These are phyloP conservation scores for Camelus dromedarius DNA, from an alignment of 2,113 vertebrate genomes.

Conservation along the genomic window DNA sequence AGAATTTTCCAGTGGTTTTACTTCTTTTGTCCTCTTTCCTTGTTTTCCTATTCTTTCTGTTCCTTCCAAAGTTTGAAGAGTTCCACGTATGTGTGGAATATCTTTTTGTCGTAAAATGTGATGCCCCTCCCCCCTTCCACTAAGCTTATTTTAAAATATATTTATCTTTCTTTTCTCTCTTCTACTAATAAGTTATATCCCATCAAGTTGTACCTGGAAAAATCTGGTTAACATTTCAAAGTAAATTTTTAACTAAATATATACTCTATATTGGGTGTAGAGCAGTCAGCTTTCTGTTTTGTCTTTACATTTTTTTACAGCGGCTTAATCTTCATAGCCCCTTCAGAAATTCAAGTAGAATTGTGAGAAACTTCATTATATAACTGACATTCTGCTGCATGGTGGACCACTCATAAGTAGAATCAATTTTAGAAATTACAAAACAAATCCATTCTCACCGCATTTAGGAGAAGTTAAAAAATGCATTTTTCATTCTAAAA, in stretches of 20 bases:
- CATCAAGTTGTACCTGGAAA: background rate
- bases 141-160: background rate
- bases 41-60: background rate
- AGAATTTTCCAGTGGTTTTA: background rate
- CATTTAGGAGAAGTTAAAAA: background rate
- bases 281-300: background rate
- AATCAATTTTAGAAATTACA: background rate
- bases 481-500: conserved; percentile 9
- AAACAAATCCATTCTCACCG: background rate
- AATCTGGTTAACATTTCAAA: background rate
- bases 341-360: background rate
- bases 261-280: background rate
- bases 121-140: background rate
- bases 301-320: background rate
- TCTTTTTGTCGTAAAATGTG: background rate
- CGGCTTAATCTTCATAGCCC: background rate
- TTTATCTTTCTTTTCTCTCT: background rate
- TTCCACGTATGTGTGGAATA: background rate
- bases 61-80: background rate
- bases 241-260: background rate
- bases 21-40: background rate
- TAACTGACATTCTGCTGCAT: background rate
- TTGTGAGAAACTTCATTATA: background rate
- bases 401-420: background rate
- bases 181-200: background rate